Evolutionary conservation across 2,888 invertebrate genomes (phyloP).

Genomic region (Cheilosia urbana): DNA sequence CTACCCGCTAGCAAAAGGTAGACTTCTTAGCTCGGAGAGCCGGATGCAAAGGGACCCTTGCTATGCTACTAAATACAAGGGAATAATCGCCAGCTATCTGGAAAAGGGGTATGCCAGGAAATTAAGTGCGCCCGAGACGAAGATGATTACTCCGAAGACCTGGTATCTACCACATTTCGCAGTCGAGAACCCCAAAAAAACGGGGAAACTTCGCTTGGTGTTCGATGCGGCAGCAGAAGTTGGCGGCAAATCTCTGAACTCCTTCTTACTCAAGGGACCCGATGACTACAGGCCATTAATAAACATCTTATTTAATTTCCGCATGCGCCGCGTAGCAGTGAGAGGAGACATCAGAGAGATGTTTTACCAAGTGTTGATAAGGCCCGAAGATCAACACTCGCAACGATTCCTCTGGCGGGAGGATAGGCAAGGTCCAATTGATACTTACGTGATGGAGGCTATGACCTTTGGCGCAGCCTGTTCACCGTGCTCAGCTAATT

Average conservation of each 20-base stretch:
- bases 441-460: constrained; percentile 70
- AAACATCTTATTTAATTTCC: constrained; percentile 78
- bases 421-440: constrained; percentile 10
- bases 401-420: constrained; percentile 78
- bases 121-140: constrained; percentile 28
- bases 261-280: constrained; percentile 76
- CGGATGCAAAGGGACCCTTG: constrained; percentile 45
- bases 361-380: constrained; percentile 79
- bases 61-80: constrained; percentile 42
- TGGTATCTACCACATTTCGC: constrained; percentile 78
- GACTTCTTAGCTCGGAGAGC: constrained; percentile 44
- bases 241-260: constrained; percentile 76
- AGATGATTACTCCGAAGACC: constrained; percentile 40
- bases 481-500: constrained; percentile 67
- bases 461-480: constrained; percentile 77
- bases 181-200: constrained; percentile 76
- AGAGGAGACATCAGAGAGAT: constrained; percentile 80
- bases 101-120: constrained; percentile 52
- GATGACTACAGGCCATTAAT: constrained; percentile 77
- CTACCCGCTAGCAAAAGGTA: constrained; percentile 39
- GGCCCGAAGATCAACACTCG: constrained; percentile 74
- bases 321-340: constrained; percentile 76
- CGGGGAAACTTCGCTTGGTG: constrained; percentile 77
- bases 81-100: constrained; percentile 44
- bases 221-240: constrained; percentile 79